Evolutionary conservation across 1,140 invertebrate species (phyloP), one percentile per base, ranked within the genome.

Genomic region (Ceratina australensis): DNA sequence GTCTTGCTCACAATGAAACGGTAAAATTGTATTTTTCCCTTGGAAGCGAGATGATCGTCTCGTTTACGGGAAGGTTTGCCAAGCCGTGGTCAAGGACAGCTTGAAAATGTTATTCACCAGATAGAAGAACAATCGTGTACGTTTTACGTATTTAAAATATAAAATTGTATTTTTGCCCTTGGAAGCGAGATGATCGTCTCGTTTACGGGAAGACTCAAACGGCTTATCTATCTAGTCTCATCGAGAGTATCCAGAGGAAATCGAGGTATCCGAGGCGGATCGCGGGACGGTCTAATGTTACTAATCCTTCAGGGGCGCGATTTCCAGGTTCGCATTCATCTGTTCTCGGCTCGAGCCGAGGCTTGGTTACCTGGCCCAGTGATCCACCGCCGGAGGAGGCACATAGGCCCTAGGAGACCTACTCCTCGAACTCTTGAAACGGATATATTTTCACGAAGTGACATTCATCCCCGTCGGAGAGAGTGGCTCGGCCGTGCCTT

Each of bases 401-500:
- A 47, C 24, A 16, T 24, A 65, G 54, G 69, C 61, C 49, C 79
- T n/a, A n/a, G n/a, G 86, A 88, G 89, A 85, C 88, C 59, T 86
- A 42, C 33, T 42, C 33, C 52, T 54, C 86, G 74, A 87, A 89
- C 84, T 88, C 65, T 83, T 90, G 91, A 92, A 92, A 92, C 91
- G 91, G 91, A 92, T 92, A 92, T 92, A 92, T 92, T 92, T 92
- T 92, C 90, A 89, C 86, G 81, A 69, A 88, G 89, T 91, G 91
- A 91, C 90, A 91, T 91, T 91, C 88, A 90, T 90, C 87, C 86
- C 68, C 64, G 66, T 13, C 50, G 68, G 63, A 59, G 77, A 65
- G 50, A 63, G 81, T 74, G 71, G 79, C 75, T 79, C 59, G 81
- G 86, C 81, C 78, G 81, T 83, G 87, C 88, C 91, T 92, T 92